Percentiles rank a stretch among this genome's conserved stretches.
Evolutionary conservation across 2,888 invertebrate genomes (phyloP).

Genomic region (Coecobrya sp.): DNA sequence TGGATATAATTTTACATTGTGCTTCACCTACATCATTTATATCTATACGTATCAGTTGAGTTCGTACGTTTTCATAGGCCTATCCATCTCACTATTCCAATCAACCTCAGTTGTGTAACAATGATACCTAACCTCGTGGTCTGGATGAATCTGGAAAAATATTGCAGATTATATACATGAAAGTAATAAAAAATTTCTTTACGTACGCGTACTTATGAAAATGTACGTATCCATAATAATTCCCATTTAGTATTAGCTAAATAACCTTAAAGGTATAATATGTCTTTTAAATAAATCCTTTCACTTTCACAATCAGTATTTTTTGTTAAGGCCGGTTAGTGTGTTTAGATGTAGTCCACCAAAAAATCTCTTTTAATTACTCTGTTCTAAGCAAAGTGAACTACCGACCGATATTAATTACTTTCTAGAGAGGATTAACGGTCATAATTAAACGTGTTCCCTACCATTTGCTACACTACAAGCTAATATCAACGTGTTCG

Average conservation of each 20-base stretch:
- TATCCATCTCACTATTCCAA: neutral
- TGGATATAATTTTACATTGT: neutral
- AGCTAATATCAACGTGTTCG: neutral
- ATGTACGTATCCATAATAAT: neutral
- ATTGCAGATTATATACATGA: conserved; percentile 18
- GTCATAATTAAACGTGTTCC: conserved; percentile 32
- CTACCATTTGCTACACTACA: neutral
- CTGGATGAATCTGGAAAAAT: conserved; percentile 37
- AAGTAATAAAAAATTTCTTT: conserved; percentile 16
- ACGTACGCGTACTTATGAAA: neutral
- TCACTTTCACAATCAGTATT: neutral
- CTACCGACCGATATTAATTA: conserved; percentile 43
- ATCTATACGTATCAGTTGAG: neutral
- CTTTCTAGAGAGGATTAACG: conserved; percentile 41
- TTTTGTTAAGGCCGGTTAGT: conserved; percentile 18
- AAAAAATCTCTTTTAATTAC: conserved; percentile 22
- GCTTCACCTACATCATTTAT: neutral
- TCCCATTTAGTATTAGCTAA: neutral
- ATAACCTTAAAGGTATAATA: neutral
- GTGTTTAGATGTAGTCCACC: neutral
- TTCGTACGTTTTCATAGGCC: neutral
- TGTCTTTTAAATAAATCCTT: conserved; percentile 24
- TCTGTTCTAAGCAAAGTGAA: conserved; percentile 13
- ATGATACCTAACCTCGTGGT: neutral
- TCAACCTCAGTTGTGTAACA: neutral